Evolutionary conservation across 2,113 vertebrate species (phyloP).

Genomic region (Serinus canaria): DNA sequence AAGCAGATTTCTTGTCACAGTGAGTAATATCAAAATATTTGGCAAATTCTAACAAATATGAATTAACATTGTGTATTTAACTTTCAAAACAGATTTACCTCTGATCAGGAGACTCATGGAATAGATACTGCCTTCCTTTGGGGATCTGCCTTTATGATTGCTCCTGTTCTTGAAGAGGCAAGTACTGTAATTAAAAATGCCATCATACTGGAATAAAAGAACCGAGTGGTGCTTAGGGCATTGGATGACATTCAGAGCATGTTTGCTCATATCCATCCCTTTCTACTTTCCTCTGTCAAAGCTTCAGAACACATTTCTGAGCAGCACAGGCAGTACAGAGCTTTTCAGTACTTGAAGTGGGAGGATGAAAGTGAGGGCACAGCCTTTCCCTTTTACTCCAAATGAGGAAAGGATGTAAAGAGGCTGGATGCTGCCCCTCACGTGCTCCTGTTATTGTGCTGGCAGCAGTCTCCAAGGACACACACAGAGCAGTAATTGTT

Average conservation of each 20-base stretch:
- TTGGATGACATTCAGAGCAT: background rate
- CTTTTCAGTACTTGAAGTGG: background rate
- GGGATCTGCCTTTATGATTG: constrained; percentile 61
- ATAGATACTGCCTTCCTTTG: constrained; percentile 66
- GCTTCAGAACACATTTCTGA: background rate
- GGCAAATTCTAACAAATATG: background rate
- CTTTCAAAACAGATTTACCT: constrained; percentile 54
- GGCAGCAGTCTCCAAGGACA: background rate
- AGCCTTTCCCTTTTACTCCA: background rate
- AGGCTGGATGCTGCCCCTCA: background rate
- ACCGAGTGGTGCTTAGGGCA: background rate
- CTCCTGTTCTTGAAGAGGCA: constrained; percentile 59
- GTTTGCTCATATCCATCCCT: background rate
- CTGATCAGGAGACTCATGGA: constrained; percentile 47
- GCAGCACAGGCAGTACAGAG: background rate
- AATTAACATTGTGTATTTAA: background rate
- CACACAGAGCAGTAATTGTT: background rate
- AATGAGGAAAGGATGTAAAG: background rate
- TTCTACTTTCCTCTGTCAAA: background rate
- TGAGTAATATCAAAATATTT: background rate
- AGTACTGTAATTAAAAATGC: constrained; percentile 40
- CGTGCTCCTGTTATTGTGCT: background rate
- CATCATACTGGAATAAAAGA: background rate
- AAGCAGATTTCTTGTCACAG: background rate
- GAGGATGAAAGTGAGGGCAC: background rate